Evolutionary conservation across 2,888 invertebrate species (phyloP), one percentile per base, ranked within the genome.

Genomic region (Heteropelma amictum): DNA sequence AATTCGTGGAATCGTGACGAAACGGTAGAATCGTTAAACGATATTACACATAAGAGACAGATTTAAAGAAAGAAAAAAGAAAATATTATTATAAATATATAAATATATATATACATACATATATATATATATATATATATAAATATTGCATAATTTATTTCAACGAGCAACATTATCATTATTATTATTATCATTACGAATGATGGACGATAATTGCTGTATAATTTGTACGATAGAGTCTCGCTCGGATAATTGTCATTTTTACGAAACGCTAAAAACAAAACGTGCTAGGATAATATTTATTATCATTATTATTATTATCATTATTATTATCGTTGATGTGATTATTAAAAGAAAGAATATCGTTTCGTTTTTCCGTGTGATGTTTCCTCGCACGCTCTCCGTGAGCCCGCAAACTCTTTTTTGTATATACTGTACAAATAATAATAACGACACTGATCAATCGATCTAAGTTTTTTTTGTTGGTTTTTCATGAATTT

Each of bases 361-460:
- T 23, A 10, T 45, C 70, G 38, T 10, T 35, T 49, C 53, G 45
- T 51, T 61, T 61, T 72, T 61, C 51, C 26, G 65, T 72, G 72
- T 63, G 67, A 63, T 63, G 65, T 61, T 40, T 72, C 67, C 77
- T 74, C 72, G 67, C 69, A 78, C 70, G 70, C 75, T 78, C 68
- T n/a, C n/a, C 73, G 71, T 77, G 78, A 72, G 75, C 75, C 75
- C 72, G 72, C 78, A 79, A 82, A 69, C 63, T 79, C 77, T 81
- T 64, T 73, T 70, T 83, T 85, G 85, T 85, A 85, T 83, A 85
- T 85, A 85, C 80, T 85, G 85, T 85, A 85, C 80, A 85, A 84
- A 85, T 79, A 78, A 80, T 75, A 68, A 76, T 64, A 69, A 63
- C n/a, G n/a, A n/a, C 58, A 60, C 49, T 58, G 19, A 74, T 60